phyloP scores from a whole-genome alignment of 2,113 vertebrate genomes.

The Genyomyrus donnyi region DNA sequence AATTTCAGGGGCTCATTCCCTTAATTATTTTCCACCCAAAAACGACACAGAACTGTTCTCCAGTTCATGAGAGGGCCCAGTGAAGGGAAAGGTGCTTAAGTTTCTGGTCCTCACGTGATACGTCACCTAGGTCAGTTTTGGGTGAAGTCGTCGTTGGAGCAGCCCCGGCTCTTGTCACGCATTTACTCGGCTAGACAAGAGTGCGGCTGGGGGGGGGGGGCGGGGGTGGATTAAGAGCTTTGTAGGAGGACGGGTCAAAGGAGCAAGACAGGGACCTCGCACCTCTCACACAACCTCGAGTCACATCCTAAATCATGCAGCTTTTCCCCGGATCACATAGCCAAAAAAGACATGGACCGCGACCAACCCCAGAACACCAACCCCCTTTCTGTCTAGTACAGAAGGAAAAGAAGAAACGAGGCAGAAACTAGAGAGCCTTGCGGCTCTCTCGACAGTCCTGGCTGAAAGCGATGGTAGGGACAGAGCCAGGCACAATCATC shows the following conservation, averaged over 20 bases:
- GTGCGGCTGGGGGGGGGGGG: slow-evolving; percentile 34
- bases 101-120: background rate
- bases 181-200: slow-evolving; percentile 29
- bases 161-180: slow-evolving; percentile 15
- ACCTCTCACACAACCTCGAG: background rate
- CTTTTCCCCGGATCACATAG: background rate
- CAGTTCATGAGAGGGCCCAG: background rate
- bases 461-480: slow-evolving; percentile 41
- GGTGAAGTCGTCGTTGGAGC: slow-evolving; percentile 49
- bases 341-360: slow-evolving; percentile 34
- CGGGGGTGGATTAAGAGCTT: slow-evolving; percentile 38
- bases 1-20: background rate
- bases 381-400: slow-evolving; percentile 36
- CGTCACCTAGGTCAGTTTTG: slow-evolving; percentile 16
- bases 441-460: slow-evolving; percentile 47
- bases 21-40: background rate
- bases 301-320: slow-evolving; percentile 48
- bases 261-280: slow-evolving; percentile 20
- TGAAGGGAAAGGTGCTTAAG: background rate
- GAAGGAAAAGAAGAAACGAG: slow-evolving; percentile 29
- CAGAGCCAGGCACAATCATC: slow-evolving; percentile 20
- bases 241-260: slow-evolving; percentile 35
- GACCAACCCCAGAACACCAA: slow-evolving; percentile 26
- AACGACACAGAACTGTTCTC: background rate
- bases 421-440: slow-evolving; percentile 42